Percentiles rank a stretch among this genome's conserved stretches.
These are phyloP conservation scores for Graptemys geographica DNA, from an alignment of 2,797 vertebrate genomes.

Conservation along the genomic window DNA sequence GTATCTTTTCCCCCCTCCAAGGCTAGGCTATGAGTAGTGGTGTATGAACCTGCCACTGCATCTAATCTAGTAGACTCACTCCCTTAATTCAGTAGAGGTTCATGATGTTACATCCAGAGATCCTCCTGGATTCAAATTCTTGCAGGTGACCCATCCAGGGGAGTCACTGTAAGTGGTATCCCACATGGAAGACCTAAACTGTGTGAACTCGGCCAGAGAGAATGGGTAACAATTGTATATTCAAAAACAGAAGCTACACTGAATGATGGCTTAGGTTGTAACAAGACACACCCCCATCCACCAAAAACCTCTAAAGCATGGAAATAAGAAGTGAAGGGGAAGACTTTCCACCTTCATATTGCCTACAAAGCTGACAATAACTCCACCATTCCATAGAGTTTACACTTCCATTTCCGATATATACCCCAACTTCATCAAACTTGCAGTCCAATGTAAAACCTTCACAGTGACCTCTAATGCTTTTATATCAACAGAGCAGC, in stretches of 20 bases:
- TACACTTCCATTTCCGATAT: not conserved
- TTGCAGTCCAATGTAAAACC: rapidly evolving
- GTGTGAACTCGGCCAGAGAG: not conserved
- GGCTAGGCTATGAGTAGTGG: not conserved
- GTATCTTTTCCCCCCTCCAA: not conserved
- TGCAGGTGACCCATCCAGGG: not conserved
- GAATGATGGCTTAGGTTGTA: not conserved
- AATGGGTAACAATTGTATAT: not conserved
- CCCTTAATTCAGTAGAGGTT: not conserved
- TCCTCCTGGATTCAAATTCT: not conserved
- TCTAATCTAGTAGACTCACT: conserved; percentile 30
- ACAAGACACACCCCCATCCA: not conserved
- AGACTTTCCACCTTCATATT: not conserved
- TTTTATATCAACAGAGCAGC: rapidly evolving
- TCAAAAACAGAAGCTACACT: not conserved
- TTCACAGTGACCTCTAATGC: rapidly evolving
- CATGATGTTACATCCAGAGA: not conserved
- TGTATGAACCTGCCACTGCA: not conserved
- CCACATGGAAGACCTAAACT: not conserved
- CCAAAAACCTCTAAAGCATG: not conserved
- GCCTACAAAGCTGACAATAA: not conserved
- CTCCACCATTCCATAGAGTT: not conserved
- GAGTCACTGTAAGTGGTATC: not conserved
- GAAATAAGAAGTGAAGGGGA: not conserved
- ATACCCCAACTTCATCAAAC: rapidly evolving